phyloP scores from a whole-genome alignment of 2,797 vertebrate species.

The Chrosomus eos region DNA sequence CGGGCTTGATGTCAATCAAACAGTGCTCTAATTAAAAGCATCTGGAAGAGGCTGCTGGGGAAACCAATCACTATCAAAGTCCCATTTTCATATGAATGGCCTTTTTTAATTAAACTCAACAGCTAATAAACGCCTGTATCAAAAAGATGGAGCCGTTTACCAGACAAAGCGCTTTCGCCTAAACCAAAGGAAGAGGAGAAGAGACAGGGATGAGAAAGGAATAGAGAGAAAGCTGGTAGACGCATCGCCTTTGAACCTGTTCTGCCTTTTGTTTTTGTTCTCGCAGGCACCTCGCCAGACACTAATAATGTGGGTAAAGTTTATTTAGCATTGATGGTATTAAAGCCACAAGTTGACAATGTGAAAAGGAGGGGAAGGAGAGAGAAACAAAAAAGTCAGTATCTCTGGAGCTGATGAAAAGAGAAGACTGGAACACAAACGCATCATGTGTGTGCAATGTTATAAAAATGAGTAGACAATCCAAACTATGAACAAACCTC shows the following conservation, averaged over 20 bases:
- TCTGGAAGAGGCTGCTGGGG: conserved; percentile 84
- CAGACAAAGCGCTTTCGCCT: conserved; percentile 79
- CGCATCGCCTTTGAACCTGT: conserved; percentile 84
- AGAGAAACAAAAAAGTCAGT: conserved; percentile 61
- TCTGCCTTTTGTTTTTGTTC: conserved; percentile 80
- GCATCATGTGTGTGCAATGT: conserved; percentile 45
- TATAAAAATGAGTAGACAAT: conserved; percentile 37
- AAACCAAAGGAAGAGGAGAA: conserved; percentile 63
- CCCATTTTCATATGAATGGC: conserved; percentile 89
- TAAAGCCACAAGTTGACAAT: conserved; percentile 72
- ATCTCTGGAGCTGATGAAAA: conserved; percentile 75
- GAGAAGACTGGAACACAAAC: conserved; percentile 68
- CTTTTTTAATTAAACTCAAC: conserved; percentile 89
- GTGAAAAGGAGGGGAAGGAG: conserved; percentile 66
- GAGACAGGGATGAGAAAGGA: conserved; percentile 66
- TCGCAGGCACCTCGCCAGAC: conserved; percentile 72
- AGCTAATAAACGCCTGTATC: conserved; percentile 86
- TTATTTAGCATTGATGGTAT: conserved; percentile 79
- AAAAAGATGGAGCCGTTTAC: conserved; percentile 84
- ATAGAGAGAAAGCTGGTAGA: conserved; percentile 76
- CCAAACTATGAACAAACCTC: conserved; percentile 61
- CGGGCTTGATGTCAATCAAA: conserved; percentile 83
- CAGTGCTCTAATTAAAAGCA: conserved; percentile 86
- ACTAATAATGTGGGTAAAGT: conserved; percentile 83
- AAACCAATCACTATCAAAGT: conserved; percentile 84